A percentile compares a stretch with the other conserved stretches of the same genome.
Evolutionary conservation across 2,797 vertebrate species (phyloP).

Genomic region (Hippopotamyrus pictus): DNA sequence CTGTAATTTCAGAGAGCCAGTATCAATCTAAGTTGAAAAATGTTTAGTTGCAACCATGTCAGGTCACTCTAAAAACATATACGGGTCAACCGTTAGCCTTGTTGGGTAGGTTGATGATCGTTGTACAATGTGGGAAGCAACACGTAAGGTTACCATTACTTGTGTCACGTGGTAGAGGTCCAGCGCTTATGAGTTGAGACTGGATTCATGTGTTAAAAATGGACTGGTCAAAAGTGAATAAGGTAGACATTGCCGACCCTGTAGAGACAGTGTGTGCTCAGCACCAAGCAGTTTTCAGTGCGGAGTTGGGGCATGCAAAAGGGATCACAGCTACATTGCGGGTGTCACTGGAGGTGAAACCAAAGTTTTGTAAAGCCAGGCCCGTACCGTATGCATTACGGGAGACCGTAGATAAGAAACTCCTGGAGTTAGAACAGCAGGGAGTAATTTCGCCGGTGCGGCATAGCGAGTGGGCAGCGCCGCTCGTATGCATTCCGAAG

Average conservation of each 20-base stretch:
- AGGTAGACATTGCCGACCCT: background rate
- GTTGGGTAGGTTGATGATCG: background rate
- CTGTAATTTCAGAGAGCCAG: background rate
- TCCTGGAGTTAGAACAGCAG: too few relatives aligned
- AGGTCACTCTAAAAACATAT: background rate
- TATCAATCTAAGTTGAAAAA: background rate
- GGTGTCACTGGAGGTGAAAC: background rate
- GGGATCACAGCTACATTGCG: background rate
- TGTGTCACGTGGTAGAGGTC: background rate
- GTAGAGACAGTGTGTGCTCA: background rate
- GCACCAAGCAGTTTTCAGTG: background rate
- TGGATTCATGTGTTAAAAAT: background rate
- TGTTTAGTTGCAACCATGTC: background rate
- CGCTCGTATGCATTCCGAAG: background rate
- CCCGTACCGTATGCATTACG: background rate
- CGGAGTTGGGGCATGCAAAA: background rate
- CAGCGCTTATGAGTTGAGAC: background rate
- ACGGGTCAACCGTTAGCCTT: background rate
- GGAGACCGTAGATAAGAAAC: background rate
- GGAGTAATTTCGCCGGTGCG: background rate
- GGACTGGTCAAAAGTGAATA: background rate
- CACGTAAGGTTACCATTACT: background rate
- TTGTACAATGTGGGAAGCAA: background rate
- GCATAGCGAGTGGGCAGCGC: background rate
- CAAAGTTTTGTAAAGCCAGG: background rate